Conservation (phyloP, 2,113 vertebrate genomes). For the Platanista minor region DNA sequence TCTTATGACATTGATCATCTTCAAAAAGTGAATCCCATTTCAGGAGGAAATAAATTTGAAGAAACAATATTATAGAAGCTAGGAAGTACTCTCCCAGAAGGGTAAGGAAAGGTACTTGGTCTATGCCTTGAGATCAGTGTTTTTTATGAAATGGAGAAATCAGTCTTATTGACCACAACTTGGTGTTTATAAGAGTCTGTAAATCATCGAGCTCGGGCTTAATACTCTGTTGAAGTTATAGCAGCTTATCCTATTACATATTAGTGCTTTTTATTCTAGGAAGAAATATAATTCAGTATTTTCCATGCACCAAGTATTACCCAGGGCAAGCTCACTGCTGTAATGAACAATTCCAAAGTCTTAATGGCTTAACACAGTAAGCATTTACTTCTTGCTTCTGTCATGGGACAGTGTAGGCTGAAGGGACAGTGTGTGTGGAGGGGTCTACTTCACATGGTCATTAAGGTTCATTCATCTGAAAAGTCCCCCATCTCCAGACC, state of each 20-base stretch:
- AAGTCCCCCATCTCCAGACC: not conserved
- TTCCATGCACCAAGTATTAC: not conserved
- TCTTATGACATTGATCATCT: not conserved
- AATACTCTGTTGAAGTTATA: not conserved
- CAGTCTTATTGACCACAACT: not conserved
- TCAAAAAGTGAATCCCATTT: not conserved
- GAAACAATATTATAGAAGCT: not conserved
- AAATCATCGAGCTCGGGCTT: not conserved
- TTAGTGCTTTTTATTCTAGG: not conserved
- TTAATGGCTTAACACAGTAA: not conserved
- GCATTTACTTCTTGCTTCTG: not conserved
- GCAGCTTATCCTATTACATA: not conserved
- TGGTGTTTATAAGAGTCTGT: not conserved
- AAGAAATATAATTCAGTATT: constrained; percentile 13
- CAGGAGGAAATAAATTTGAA: constrained; percentile 26
- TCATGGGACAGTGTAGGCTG: not conserved
- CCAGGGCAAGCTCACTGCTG: not conserved
- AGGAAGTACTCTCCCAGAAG: not conserved
- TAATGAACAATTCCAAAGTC: not conserved
- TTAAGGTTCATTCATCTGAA: not conserved
- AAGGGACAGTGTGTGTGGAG: not conserved
- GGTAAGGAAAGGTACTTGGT: not conserved
- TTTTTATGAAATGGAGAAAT: constrained; percentile 11
- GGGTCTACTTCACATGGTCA: not conserved
- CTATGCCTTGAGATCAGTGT: not conserved